phyloP scores from a whole-genome alignment of 2,113 vertebrate species.

The Gasterosteus aculeatus region DNA sequence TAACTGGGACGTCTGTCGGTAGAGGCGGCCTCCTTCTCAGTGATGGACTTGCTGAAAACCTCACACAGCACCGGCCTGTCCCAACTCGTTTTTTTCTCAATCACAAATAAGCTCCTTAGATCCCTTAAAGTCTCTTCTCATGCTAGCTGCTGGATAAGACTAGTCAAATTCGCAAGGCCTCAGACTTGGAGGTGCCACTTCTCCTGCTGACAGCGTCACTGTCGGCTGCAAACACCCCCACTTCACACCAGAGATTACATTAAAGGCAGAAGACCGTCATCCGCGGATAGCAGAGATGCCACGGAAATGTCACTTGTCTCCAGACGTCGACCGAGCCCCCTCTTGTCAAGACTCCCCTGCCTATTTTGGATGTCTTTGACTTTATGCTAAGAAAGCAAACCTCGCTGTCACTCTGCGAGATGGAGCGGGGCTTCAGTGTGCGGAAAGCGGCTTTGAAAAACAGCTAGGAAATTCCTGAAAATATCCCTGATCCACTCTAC shows the following conservation, averaged over 20 bases:
- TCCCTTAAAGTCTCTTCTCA: slow-evolving; percentile 12
- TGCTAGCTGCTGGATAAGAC: not conserved
- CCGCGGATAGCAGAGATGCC: slow-evolving; percentile 27
- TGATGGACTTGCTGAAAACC: slow-evolving; percentile 36
- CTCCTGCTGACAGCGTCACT: slow-evolving; percentile 11
- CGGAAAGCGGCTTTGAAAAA: slow-evolving; percentile 14
- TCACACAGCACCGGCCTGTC: slow-evolving; percentile 8
- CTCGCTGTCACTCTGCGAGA: slow-evolving; percentile 13
- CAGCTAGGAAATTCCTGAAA: not conserved
- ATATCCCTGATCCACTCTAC: not conserved
- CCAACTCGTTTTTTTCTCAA: slow-evolving; percentile 10
- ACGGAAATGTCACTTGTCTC: slow-evolving; percentile 20
- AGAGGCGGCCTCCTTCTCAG: slow-evolving; percentile 24
- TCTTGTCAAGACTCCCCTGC: slow-evolving; percentile 20
- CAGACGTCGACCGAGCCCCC: slow-evolving; percentile 3
- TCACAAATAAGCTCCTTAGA: slow-evolving; percentile 16
- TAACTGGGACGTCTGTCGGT: slow-evolving; percentile 2
- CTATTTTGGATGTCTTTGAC: slow-evolving; percentile 9
- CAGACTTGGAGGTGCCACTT: slow-evolving; percentile 21
- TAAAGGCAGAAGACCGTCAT: slow-evolving; percentile 21
- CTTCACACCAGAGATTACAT: slow-evolving; percentile 19
- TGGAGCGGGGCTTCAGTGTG: not conserved
- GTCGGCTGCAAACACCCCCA: slow-evolving; percentile 10
- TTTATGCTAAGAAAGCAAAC: slow-evolving; percentile 24
- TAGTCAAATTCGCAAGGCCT: not conserved